Base-by-base conservation (phyloP, 2,113 vertebrate genomes). In the Strigops habroptila region DNA sequence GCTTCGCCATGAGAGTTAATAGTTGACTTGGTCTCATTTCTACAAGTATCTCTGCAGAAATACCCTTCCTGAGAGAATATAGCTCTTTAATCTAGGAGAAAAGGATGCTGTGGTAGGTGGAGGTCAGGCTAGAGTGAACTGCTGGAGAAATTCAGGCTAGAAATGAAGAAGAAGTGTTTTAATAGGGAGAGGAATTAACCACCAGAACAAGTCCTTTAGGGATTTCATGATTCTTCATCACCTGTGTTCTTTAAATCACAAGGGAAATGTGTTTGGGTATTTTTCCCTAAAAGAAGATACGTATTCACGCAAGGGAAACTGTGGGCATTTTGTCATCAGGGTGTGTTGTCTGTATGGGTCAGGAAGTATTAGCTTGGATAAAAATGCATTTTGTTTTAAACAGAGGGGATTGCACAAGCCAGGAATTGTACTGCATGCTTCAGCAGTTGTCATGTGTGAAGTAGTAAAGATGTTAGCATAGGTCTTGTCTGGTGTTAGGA, bases 191-290 rank as follows among this genome's bases (percentile, higher is more conserved):
- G 18, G 43, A 88, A 86, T 37, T n/a, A 60, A 67, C 10, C 5
- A 65, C 28, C 57, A 19, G 22, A 44, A 80, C 14, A 82, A 41
- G 14, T 49, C 75, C 17, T n/a, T 24, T 30, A 18, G 11, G 53
- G 48, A 73, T 27, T n/a, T 73, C 16, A 24, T 24, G 25, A 22
- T 46, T 55, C 30, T 76, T 78, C 82, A 17, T 62, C 18, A 25
- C 6, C 5, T 60, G 9, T 22, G 83, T 64, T 62, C 31, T 79
- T 70, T 12, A 17, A 63, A 71, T 49, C 25, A 6, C 25, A 65
- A 59, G 7, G 15, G 7, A 52, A 27, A 37, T 3, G 44, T 19
- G 2, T 1, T 18, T 28, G 59, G 0, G 4, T 39, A 69, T 71
- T 39, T 55, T 4, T 15, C 33, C 22, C 9, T 35, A 6, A n/a